A percentile compares a stretch with the other conserved stretches of the same genome.
phyloP scores from a whole-genome alignment of 2,888 invertebrate species.

The Siphlonurus alternatus region DNA sequence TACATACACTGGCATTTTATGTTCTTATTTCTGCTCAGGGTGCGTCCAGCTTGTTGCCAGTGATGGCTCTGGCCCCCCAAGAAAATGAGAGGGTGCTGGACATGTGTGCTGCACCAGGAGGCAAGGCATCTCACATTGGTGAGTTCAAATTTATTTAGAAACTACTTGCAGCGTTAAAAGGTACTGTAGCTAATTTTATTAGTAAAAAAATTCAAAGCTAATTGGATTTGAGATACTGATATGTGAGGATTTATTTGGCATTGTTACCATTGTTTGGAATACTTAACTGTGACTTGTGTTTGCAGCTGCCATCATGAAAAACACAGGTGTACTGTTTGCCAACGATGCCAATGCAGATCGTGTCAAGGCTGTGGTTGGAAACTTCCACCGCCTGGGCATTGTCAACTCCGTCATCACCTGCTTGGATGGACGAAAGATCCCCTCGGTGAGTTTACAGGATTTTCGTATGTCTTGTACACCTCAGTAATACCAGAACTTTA shows the following conservation, averaged over 20 bases:
- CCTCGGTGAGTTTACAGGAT: constrained; percentile 29
- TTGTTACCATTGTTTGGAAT: not conserved
- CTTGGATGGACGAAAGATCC: constrained; percentile 78
- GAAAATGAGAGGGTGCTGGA: constrained; percentile 89
- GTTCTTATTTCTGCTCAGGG: constrained; percentile 31
- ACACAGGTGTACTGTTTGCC: constrained; percentile 88
- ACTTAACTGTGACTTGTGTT: constrained; percentile 10
- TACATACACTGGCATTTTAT: not conserved
- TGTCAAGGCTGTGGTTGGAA: constrained; percentile 83
- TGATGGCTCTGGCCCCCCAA: constrained; percentile 94
- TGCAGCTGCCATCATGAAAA: constrained; percentile 86
- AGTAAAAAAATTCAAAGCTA: no score
- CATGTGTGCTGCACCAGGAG: constrained; percentile 97
- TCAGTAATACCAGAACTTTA: not conserved
- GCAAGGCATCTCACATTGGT: constrained; percentile 92
- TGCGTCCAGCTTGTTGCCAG: constrained; percentile 91
- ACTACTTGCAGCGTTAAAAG: no score
- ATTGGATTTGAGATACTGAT: no score
- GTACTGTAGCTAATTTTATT: no score
- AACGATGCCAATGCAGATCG: constrained; percentile 89
- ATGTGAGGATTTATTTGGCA: no score
- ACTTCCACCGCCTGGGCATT: constrained; percentile 90
- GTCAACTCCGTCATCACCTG: constrained; percentile 81
- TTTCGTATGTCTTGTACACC: no score
- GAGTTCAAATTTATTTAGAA: constrained; percentile 9